Evolutionary conservation across 1,140 invertebrate genomes (phyloP), one percentile per base, ranked within the genome.

Genomic region (Gerris buenoi): DNA sequence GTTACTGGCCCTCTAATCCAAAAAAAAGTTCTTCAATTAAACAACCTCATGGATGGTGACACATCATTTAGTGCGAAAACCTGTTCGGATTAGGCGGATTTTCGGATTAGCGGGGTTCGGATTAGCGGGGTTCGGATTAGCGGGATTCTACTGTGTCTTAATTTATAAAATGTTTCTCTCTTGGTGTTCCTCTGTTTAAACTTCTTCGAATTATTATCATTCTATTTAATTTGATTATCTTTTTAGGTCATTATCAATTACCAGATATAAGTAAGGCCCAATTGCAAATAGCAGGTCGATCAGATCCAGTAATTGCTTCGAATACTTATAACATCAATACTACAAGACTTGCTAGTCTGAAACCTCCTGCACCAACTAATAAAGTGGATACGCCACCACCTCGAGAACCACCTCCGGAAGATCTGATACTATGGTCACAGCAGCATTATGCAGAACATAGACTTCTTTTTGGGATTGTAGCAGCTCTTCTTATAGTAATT

Each of bases 161-260:
- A n/a, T n/a, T n/a, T n/a, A n/a, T n/a, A n/a, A n/a, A n/a, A n/a
- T n/a, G n/a, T n/a, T n/a, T n/a, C n/a, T n/a, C n/a, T n/a, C n/a
- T n/a, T n/a, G n/a, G n/a, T n/a, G n/a, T n/a, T n/a, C n/a, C n/a
- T n/a, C n/a, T n/a, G n/a, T n/a, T n/a, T n/a, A n/a, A n/a, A n/a
- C n/a, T n/a, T n/a, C n/a, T n/a, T n/a, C n/a, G n/a, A n/a, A n/a
- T n/a, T n/a, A n/a, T n/a, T n/a, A n/a, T n/a, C n/a, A n/a, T n/a
- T n/a, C n/a, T n/a, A n/a, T n/a, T n/a, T n/a, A n/a, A n/a, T n/a
- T n/a, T n/a, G n/a, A n/a, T n/a, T n/a, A n/a, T n/a, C n/a, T 27
- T 67, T 67, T 63, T 29, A 71, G 87, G 88, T 1, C 87, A 93
- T 75, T 93, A 95, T 74, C 85, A 91, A 79, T 82, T 93, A 66